phyloP scores from a whole-genome alignment of 2,797 vertebrate genomes.

The Cryptoprocta ferox region DNA sequence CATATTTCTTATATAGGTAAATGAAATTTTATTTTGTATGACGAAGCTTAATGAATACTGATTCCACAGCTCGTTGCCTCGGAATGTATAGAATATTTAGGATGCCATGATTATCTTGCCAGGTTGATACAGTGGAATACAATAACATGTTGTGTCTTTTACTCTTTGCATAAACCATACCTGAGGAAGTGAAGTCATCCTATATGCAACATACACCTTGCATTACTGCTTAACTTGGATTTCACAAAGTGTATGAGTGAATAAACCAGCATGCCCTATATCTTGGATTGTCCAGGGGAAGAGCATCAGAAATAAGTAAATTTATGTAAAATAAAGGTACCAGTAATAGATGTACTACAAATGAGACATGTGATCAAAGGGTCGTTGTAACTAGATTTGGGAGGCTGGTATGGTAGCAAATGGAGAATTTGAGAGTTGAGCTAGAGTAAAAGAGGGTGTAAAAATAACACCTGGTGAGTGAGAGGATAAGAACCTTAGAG shows the following conservation, averaged over 20 bases:
- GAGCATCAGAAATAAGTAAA: slow-evolving; percentile 10
- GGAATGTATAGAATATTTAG: not conserved
- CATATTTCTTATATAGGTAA: slow-evolving; percentile 51
- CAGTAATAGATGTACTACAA: not conserved
- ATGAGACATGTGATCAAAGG: not conserved
- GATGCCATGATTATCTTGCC: slow-evolving; percentile 42
- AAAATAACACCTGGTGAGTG: not conserved
- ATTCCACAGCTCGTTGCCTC: slow-evolving; percentile 11
- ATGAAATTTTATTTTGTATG: slow-evolving; percentile 62
- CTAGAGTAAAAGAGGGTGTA: not conserved
- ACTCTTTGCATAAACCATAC: slow-evolving; percentile 43
- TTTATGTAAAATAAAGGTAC: not conserved
- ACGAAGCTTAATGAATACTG: slow-evolving; percentile 49
- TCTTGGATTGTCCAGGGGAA: not conserved
- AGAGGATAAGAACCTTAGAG: not conserved
- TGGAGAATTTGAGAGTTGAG: not conserved
- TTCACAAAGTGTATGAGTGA: not conserved
- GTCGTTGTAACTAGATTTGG: not conserved
- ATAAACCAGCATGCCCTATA: not conserved
- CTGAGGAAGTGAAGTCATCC: not conserved
- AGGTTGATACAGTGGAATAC: slow-evolving; percentile 20
- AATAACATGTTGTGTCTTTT: slow-evolving; percentile 45
- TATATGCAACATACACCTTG: not conserved
- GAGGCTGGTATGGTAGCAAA: not conserved
- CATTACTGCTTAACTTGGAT: not conserved